Evolutionary conservation across 2,113 vertebrate species (phyloP).

Genomic region (Antigone vipio): DNA sequence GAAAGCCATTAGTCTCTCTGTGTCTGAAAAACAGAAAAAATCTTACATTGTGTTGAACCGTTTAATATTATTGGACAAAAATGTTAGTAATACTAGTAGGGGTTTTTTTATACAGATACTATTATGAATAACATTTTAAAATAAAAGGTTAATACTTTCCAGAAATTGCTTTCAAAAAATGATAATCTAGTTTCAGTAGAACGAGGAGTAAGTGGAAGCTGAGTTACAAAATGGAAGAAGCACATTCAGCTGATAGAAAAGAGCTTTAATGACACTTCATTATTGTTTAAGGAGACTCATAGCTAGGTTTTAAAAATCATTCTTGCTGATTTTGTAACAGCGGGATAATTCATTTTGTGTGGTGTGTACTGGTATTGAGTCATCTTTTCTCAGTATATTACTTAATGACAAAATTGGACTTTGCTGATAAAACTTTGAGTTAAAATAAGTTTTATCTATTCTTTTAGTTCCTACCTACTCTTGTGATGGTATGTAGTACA

Average conservation of each 20-base stretch:
- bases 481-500: background rate
- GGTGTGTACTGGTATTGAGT: background rate
- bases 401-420: background rate
- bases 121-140: background rate
- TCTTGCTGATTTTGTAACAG: background rate
- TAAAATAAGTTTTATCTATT: background rate
- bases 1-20: background rate
- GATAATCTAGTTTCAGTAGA: background rate
- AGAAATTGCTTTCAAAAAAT: background rate
- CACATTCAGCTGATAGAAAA: background rate
- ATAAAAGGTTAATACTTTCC: background rate
- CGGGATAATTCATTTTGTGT: background rate
- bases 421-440: background rate
- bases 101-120: background rate
- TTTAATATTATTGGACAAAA: background rate
- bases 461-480: background rate
- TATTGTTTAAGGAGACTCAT: background rate
- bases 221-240: background rate
- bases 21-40: background rate
- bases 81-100: background rate
- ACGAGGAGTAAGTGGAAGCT: background rate
- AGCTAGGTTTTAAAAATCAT: background rate
- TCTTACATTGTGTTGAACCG: background rate
- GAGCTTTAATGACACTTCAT: background rate
- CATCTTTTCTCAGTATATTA: background rate